Evolutionary conservation across 1,140 invertebrate genomes (phyloP), one percentile per base, ranked within the genome.

Genomic region (Caenorhabditis elegans): DNA sequence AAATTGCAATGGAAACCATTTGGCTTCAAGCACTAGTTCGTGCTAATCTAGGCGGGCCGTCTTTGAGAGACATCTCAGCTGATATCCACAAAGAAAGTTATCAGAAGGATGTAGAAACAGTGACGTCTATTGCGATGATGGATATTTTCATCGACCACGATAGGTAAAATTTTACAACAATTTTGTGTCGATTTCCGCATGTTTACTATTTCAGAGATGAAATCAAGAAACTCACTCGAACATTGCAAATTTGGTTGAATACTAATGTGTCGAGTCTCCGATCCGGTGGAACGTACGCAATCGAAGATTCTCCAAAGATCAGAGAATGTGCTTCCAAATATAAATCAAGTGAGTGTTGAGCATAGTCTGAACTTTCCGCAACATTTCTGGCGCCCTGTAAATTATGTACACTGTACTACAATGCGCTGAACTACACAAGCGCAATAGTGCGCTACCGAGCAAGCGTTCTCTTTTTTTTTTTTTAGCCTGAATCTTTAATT

Each of bases 81-180:
- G 34, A 39, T 3, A 43, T 39, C 6, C 60, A 70, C n/a, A 70
- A 70, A 39, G 34, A 39, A 0, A 70, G 39, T n/a, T n/a, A 36
- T 70, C 31, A 39, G 60, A 39, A 70, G 8, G 60, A 70, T 13
- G 60, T 70, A 11, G 60, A 70, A 39, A 70, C 60, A 0, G 34
- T 70, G n/a, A 70, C 60, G 6, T 43, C 60, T 24, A 70, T 70
- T 43, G n/a, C 60, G 1, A 70, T 70, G 60, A 70, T 70, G 60
- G 60, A 70, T 70, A 70, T 70, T 22, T 70, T 70, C 60, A 39
- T 43, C 5, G 60, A 70, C n/a, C 60, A 70, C 43, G 60, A 70
- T 3, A 60, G 24, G 51, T 53, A 26, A 53, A 10, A 6, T 2
- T 11, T 26, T 6, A 26, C 15, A 26, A 26, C 10, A 6, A 26